These are phyloP conservation scores for Megaleporinus macrocephalus DNA, from an alignment of 2,113 vertebrate species.

Conservation along the genomic window DNA sequence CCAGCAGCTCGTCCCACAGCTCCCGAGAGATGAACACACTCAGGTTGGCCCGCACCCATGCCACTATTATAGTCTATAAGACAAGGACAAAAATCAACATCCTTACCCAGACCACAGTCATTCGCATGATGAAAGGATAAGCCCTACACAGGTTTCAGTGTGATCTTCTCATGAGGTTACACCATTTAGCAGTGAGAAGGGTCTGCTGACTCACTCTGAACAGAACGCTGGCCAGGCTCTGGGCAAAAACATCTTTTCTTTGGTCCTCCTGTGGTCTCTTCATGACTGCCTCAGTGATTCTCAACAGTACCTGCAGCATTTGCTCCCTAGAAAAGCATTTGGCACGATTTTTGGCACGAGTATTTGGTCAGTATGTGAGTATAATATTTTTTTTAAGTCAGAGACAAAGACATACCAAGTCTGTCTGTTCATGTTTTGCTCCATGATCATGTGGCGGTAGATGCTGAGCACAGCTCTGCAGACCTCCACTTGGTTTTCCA, in stretches of 20 bases:
- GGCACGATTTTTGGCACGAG: no score
- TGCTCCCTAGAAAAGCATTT: conserved; percentile 85
- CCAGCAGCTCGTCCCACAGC: conserved; percentile 95
- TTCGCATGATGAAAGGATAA: not conserved
- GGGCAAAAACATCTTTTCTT: conserved; percentile 88
- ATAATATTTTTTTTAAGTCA: not conserved
- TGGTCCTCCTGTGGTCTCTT: conserved; percentile 92
- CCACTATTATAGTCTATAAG: conserved; percentile 93
- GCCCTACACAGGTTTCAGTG: not conserved
- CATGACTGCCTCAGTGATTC: conserved; percentile 96
- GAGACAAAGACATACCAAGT: conserved; percentile 83
- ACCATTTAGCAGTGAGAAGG: not conserved
- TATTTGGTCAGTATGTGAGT: not conserved
- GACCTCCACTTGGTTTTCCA: conserved; percentile 95
- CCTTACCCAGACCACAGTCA: not conserved
- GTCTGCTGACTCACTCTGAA: conserved; percentile 85
- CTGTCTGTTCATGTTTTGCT: conserved; percentile 90
- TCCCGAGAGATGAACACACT: conserved; percentile 95
- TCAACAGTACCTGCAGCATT: conserved; percentile 93
- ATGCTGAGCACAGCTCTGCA: conserved; percentile 94
- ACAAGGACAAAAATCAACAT: not conserved
- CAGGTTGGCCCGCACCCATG: conserved; percentile 96
- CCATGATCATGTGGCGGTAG: conserved; percentile 98
- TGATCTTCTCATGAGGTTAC: not conserved
- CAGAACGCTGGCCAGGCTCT: conserved; percentile 90